These are phyloP conservation scores for Copidosoma floridanum DNA, from an alignment of 1,140 invertebrate genomes.

Conservation along the genomic window DNA sequence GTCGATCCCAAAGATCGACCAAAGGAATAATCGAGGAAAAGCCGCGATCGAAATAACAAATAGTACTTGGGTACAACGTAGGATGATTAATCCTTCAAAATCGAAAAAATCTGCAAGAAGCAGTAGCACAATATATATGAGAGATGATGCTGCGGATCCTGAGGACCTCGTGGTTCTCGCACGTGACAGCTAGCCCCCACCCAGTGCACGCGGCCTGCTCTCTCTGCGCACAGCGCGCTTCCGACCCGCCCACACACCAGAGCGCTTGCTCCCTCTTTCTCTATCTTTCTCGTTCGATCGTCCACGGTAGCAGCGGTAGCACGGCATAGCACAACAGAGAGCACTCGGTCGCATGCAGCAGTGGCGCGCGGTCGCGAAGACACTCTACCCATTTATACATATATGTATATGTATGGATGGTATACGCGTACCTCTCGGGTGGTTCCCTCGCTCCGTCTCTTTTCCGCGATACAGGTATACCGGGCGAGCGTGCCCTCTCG, in stretches of 20 bases:
- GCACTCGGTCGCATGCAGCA: constrained; percentile 11
- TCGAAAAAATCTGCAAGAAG: constrained; percentile 20
- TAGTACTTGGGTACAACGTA: no score
- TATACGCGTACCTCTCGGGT: background rate
- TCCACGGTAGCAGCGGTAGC: background rate
- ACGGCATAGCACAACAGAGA: background rate
- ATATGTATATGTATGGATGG: no score
- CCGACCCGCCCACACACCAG: constrained; percentile 37
- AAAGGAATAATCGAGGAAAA: no score
- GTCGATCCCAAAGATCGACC: no score
- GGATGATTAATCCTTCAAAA: no score
- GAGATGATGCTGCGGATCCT: background rate
- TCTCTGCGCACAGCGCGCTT: constrained; percentile 39
- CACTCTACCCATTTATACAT: background rate
- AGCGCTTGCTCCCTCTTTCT: constrained; percentile 10
- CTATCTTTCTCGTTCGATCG: constrained; percentile 25
- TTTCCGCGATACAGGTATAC: no score
- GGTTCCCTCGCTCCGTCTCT: background rate
- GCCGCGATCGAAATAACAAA: no score
- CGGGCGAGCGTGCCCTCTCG: background rate
- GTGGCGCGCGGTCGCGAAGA: constrained; percentile 1
- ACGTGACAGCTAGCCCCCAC: constrained; percentile 47
- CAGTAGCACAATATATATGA: no score
- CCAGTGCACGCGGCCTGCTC: background rate
- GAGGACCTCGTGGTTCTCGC: constrained; percentile 48